Percentiles rank a stretch among this genome's conserved stretches.
Evolutionary conservation across 2,113 vertebrate genomes (phyloP).

Genomic region (Hydrolagus affinis): DNA sequence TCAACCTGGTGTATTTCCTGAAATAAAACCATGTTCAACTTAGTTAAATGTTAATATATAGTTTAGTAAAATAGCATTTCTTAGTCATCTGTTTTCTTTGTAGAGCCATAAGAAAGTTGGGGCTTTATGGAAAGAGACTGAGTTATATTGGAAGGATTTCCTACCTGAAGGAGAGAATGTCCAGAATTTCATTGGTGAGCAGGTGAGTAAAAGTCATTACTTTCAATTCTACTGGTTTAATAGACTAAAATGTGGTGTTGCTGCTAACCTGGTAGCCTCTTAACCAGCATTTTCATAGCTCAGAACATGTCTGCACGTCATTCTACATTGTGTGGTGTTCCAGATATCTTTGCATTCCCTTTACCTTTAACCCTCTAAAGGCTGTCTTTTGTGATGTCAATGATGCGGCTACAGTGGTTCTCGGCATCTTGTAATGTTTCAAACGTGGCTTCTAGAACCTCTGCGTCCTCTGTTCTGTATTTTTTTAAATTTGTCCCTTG

Average conservation of each 20-base stretch:
- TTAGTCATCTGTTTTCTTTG: conserved; percentile 34
- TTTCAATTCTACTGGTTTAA: not conserved
- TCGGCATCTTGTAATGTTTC: not conserved
- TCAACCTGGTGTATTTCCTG: not conserved
- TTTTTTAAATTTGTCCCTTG: conserved; percentile 7
- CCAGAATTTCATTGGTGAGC: conserved; percentile 77
- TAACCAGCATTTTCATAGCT: not conserved
- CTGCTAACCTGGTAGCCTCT: not conserved
- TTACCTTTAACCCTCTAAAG: not conserved
- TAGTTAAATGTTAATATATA: not conserved
- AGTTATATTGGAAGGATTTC: conserved; percentile 78
- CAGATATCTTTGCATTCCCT: too few species aligned
- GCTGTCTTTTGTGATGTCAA: too few species aligned
- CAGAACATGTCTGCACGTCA: not conserved
- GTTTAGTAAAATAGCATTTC: not conserved
- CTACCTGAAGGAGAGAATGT: conserved; percentile 81
- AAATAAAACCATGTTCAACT: not conserved
- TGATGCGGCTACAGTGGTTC: too few species aligned
- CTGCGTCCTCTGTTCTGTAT: not conserved
- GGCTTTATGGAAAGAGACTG: conserved; percentile 82
- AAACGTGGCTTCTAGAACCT: conserved; percentile 18
- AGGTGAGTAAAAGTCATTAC: conserved; percentile 52
- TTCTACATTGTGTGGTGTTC: not conserved
- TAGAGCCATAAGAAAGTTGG: conserved; percentile 97
- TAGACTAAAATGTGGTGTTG: too few species aligned